phyloP scores from a whole-genome alignment of 2,797 vertebrate species.

The Tauraco hartlaubi region DNA sequence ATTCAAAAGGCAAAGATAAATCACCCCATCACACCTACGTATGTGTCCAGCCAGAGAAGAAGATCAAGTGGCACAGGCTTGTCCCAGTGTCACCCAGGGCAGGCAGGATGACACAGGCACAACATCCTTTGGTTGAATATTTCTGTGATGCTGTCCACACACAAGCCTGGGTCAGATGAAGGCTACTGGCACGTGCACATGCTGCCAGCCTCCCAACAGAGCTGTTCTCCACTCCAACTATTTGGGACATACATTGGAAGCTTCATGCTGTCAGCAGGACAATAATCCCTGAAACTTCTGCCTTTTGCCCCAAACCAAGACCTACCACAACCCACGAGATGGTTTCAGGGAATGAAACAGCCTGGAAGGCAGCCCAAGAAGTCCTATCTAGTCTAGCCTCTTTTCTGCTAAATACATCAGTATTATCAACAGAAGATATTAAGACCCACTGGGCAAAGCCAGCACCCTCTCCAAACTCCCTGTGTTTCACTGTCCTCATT shows the following conservation, averaged over 20 bases:
- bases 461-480: neutral
- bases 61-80: neutral
- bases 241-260: neutral
- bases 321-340: neutral
- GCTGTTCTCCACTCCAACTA: neutral
- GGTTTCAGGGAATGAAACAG: neutral
- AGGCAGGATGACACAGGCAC: neutral
- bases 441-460: neutral
- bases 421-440: neutral
- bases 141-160: fast-evolving
- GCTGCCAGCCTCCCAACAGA: neutral
- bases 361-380: neutral
- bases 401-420: neutral
- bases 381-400: neutral
- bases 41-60: neutral
- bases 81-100: neutral
- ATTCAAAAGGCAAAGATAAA: neutral
- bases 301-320: neutral
- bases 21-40: neutral
- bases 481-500: neutral
- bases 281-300: neutral
- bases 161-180: neutral
- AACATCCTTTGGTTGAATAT: neutral
- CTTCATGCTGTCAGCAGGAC: neutral
- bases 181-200: neutral